Evolutionary conservation across 2,113 vertebrate genomes (phyloP).

Genomic region (Erinaceus europaeus): DNA sequence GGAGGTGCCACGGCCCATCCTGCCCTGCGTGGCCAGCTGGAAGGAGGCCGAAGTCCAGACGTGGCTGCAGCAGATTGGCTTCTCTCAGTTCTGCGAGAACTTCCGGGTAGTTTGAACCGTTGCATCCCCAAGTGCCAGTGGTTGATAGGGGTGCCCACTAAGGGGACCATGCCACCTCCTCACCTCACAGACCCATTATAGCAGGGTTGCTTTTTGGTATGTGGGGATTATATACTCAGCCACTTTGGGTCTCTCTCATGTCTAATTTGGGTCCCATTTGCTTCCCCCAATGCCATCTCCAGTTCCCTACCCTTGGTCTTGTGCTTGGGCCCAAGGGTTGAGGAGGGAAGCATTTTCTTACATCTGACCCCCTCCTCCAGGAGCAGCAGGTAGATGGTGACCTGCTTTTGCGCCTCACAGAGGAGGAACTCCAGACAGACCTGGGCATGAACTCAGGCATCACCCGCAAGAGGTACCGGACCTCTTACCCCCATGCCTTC

Average conservation of each 20-base stretch:
- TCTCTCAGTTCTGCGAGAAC: slow-evolving; percentile 86
- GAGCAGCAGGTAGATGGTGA: slow-evolving; percentile 96
- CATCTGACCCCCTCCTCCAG: slow-evolving; percentile 71
- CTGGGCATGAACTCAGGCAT: slow-evolving; percentile 90
- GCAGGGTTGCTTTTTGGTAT: neutral
- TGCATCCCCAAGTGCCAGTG: neutral
- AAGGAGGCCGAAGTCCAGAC: slow-evolving; percentile 93
- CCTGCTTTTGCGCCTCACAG: slow-evolving; percentile 91
- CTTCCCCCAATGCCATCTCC: neutral
- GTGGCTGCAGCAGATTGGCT: slow-evolving; percentile 97
- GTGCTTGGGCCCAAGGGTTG: neutral
- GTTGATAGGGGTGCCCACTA: neutral
- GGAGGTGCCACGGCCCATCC: slow-evolving; percentile 90
- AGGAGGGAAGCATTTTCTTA: neutral
- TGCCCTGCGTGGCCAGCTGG: slow-evolving; percentile 94
- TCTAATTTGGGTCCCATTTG: neutral
- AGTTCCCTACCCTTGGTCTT: neutral
- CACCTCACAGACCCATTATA: neutral
- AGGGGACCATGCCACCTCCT: fast-evolving
- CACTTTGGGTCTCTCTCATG: neutral
- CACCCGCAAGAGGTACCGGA: slow-evolving; percentile 89
- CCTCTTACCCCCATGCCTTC: fast-evolving
- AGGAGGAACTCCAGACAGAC: slow-evolving; percentile 89
- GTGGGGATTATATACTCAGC: neutral
- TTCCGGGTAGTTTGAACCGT: slow-evolving; percentile 86